These are phyloP conservation scores for Rattus rattus DNA, from an alignment of 2,113 vertebrate species.

Conservation along the genomic window DNA sequence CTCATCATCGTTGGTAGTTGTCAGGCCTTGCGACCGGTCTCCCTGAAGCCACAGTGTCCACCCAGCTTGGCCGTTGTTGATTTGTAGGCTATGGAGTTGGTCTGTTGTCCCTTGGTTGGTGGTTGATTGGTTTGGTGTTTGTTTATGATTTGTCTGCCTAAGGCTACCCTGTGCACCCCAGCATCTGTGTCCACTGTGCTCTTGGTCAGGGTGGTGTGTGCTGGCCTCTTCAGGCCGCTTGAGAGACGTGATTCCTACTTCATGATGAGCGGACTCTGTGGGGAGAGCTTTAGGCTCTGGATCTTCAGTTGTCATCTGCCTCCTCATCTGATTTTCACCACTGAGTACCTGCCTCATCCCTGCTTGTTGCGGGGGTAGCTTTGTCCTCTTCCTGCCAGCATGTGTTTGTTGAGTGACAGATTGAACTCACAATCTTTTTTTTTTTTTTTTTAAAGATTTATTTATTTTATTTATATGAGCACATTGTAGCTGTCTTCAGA, in stretches of 20 bases:
- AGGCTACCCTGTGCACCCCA: not conserved
- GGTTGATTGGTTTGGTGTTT: not conserved
- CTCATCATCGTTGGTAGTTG: not conserved
- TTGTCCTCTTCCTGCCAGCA: not conserved
- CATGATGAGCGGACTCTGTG: rapidly evolving
- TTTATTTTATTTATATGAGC: too few species aligned
- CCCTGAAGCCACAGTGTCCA: not conserved
- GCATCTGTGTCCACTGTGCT: not conserved
- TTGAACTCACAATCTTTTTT: not conserved
- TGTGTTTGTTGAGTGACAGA: rapidly evolving
- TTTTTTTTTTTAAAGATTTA: too few species aligned
- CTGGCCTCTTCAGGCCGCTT: not conserved
- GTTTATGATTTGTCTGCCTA: too few species aligned
- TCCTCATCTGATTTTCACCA: not conserved
- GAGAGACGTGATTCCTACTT: not conserved
- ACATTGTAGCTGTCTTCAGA: too few species aligned
- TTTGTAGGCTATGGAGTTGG: not conserved
- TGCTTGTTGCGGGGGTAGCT: rapidly evolving
- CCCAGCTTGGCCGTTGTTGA: not conserved
- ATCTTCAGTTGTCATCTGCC: not conserved
- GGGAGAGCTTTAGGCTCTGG: too few species aligned
- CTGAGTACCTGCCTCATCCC: not conserved
- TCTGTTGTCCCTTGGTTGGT: not conserved
- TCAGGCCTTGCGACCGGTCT: not conserved
- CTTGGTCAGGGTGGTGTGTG: not conserved